Evolutionary conservation across 2,888 invertebrate genomes (phyloP).

Genomic region (Spisula solida): DNA sequence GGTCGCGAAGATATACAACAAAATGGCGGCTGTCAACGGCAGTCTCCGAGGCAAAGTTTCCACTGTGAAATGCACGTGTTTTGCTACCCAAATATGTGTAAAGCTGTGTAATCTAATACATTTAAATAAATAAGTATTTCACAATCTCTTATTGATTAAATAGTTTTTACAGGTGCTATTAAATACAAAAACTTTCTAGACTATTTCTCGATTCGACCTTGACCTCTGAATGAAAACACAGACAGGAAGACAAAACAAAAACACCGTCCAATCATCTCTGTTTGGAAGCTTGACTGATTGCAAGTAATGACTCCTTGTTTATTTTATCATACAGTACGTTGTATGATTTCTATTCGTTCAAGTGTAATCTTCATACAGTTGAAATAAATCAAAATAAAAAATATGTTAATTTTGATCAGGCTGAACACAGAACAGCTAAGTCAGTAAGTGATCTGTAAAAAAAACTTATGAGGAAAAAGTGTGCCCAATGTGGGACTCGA

Average conservation of each 20-base stretch:
- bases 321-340: too few species aligned
- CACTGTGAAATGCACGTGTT: neutral
- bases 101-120: neutral
- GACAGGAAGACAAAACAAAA: neutral
- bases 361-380: too few species aligned
- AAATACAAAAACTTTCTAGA: neutral
- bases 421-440: too few species aligned
- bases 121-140: neutral
- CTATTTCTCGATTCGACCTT: neutral
- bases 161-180: neutral
- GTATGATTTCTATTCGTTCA: too few species aligned
- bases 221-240: slow-evolving; percentile 12
- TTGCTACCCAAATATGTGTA: neutral
- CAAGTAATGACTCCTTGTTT: too few species aligned
- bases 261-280: too few species aligned
- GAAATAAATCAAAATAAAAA: too few species aligned
- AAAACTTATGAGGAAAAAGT: too few species aligned
- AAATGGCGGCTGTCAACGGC: slow-evolving; percentile 76
- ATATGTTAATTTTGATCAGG: too few species aligned
- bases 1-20: slow-evolving; percentile 83
- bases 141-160: neutral
- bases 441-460: too few species aligned
- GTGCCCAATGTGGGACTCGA: too few species aligned
- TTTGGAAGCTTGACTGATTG: too few species aligned
- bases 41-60: slow-evolving; percentile 51